Evolutionary conservation across 2,888 invertebrate genomes (phyloP).

Genomic region (Epinotia bilunana): DNA sequence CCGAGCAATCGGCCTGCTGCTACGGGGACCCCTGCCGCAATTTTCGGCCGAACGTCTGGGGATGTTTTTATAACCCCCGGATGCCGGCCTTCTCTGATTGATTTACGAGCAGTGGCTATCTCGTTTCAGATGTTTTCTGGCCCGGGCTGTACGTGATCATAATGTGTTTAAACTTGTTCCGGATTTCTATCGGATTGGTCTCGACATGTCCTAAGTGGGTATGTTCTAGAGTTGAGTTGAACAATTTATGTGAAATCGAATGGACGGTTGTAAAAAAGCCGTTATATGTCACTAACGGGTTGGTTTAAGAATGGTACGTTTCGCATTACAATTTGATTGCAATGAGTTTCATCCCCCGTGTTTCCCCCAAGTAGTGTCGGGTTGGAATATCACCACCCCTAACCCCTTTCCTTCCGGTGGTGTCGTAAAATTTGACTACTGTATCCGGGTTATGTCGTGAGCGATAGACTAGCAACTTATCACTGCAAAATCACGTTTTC

Average conservation of each 20-base stretch:
- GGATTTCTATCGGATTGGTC: slow-evolving; percentile 24
- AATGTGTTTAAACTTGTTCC: slow-evolving; percentile 42
- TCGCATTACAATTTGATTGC: no score
- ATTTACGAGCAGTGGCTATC: slow-evolving; percentile 58
- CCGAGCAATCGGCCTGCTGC: slow-evolving; percentile 5
- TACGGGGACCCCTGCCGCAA: slow-evolving; percentile 54
- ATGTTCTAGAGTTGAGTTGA: background rate
- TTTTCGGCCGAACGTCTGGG: slow-evolving; percentile 56
- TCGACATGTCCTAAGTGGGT: background rate
- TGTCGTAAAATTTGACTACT: no score
- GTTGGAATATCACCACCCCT: no score
- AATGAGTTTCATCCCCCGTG: no score
- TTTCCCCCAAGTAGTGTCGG: no score
- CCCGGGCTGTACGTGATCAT: slow-evolving; percentile 41
- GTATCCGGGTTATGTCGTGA: no score
- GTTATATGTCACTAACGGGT: no score
- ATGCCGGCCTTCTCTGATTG: slow-evolving; percentile 59
- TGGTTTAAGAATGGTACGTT: no score
- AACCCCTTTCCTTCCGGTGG: no score
- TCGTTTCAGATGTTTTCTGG: slow-evolving; percentile 62
- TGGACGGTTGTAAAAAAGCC: background rate
- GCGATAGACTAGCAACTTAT: no score
- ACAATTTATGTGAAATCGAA: background rate
- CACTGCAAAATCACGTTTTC: no score
- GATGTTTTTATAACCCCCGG: slow-evolving; percentile 62